These are phyloP conservation scores for Ambastaia sidthimunki DNA, from an alignment of 2,797 vertebrate species.

Conservation along the genomic window DNA sequence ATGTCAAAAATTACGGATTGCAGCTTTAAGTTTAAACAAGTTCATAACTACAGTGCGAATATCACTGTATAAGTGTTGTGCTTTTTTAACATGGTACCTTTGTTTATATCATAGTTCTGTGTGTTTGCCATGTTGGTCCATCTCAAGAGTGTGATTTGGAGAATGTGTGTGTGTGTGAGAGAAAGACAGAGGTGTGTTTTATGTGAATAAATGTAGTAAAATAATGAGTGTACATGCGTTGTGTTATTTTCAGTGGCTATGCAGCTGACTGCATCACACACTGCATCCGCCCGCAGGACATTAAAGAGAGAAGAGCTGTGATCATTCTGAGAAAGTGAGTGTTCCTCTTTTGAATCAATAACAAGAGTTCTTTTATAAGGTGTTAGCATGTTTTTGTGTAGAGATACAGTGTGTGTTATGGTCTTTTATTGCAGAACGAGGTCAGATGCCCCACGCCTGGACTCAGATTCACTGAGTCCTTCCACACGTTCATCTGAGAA, in stretches of 20 bases:
- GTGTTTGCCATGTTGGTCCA: neutral
- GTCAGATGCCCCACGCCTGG: conserved; percentile 92
- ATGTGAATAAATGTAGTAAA: neutral
- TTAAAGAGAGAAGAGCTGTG: conserved; percentile 94
- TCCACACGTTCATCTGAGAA: conserved; percentile 79
- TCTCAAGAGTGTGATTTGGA: no score
- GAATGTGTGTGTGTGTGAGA: no score
- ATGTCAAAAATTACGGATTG: no score
- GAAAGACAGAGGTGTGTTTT: no score
- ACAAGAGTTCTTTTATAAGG: neutral
- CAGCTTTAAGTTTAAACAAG: no score
- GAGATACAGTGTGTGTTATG: neutral
- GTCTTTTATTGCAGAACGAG: conserved; percentile 83
- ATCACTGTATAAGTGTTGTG: no score
- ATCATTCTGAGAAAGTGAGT: conserved; percentile 98
- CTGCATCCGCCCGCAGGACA: conserved; percentile 97
- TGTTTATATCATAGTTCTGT: neutral
- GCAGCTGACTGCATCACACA: conserved; percentile 99
- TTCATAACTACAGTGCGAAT: no score
- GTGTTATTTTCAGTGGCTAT: conserved; percentile 84
- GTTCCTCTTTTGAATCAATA: neutral
- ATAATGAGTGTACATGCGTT: neutral
- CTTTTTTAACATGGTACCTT: neutral
- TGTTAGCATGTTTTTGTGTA: neutral
- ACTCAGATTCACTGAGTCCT: conserved; percentile 81